phyloP scores from a whole-genome alignment of 1,140 invertebrate genomes.

The Drosophila sp. region DNA sequence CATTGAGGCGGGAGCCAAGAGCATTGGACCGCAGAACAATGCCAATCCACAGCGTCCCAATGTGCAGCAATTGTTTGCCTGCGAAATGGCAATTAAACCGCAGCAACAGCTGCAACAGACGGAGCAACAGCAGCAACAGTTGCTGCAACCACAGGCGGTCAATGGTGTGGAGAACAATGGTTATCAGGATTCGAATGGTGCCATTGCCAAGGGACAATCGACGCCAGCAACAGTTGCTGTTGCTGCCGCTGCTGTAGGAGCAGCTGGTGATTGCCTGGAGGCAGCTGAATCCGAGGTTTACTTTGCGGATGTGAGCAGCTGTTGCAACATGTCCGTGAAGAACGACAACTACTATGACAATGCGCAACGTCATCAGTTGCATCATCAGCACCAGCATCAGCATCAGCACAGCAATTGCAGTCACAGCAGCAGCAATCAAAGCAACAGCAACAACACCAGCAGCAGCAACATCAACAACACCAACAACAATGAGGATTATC shows the following conservation, averaged over 20 bases:
- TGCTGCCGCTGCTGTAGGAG: neutral
- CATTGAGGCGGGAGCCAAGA: conserved; percentile 85
- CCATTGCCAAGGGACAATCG: conserved; percentile 65
- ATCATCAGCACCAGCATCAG: conserved; percentile 67
- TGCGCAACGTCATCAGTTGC: conserved; percentile 59
- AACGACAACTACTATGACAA: conserved; percentile 85
- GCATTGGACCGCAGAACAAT: conserved; percentile 73
- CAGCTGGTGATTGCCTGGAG: conserved; percentile 64
- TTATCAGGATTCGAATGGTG: conserved; percentile 76
- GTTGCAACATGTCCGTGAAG: conserved; percentile 90
- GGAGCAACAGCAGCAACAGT: conserved; percentile 17
- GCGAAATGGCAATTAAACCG: conserved; percentile 43
- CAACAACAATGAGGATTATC: conserved; percentile 85
- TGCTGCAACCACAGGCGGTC: conserved; percentile 23
- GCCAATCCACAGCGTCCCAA: conserved; percentile 80
- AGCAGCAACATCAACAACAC: conserved; percentile 67
- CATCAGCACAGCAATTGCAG: conserved; percentile 76
- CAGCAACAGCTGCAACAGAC: conserved; percentile 35
- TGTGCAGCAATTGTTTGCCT: conserved; percentile 85
- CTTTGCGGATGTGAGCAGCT: conserved; percentile 94
- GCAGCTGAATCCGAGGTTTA: conserved; percentile 92
- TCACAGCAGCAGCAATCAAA: conserved; percentile 64
- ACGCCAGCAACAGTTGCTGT: neutral
- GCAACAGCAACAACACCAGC: conserved; percentile 50
- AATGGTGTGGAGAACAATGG: conserved; percentile 77